These are phyloP conservation scores for Catocala sponsa DNA, from an alignment of 2,888 invertebrate species.

Conservation along the genomic window DNA sequence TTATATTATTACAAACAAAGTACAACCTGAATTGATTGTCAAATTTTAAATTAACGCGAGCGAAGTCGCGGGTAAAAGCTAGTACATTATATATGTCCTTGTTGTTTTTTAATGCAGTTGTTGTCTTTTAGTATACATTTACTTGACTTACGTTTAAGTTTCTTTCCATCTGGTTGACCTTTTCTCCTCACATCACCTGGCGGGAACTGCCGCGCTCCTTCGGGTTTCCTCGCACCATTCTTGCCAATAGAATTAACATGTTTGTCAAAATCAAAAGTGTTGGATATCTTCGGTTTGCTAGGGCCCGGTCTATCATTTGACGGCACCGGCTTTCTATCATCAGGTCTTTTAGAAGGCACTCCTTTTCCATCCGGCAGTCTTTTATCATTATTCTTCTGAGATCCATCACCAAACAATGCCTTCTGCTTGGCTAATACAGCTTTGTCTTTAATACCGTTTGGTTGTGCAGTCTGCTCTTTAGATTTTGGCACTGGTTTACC, in stretches of 20 bases:
- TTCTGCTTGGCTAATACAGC: slow-evolving; percentile 60
- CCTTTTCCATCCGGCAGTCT: slow-evolving; percentile 58
- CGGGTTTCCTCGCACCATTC: slow-evolving; percentile 49
- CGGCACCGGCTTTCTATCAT: slow-evolving; percentile 60
- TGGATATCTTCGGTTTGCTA: slow-evolving; percentile 67
- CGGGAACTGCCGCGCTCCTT: slow-evolving; percentile 82
- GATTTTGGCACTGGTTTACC: slow-evolving; percentile 71
- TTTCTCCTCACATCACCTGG: slow-evolving; percentile 80
- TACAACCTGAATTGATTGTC: too few species aligned
- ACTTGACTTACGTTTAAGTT: slow-evolving; percentile 72
- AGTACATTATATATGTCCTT: too few species aligned
- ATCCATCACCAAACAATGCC: slow-evolving; percentile 47
- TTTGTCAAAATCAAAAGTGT: slow-evolving; percentile 81
- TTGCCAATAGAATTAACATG: slow-evolving; percentile 74
- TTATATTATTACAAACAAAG: too few species aligned
- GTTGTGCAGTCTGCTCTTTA: slow-evolving; percentile 59
- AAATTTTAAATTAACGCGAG: too few species aligned
- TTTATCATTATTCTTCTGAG: slow-evolving; percentile 61
- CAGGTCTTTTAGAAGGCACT: slow-evolving; percentile 59
- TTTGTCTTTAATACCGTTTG: slow-evolving; percentile 64
- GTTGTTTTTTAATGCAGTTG: too few species aligned
- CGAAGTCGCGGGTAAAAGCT: too few species aligned
- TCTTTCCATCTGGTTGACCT: slow-evolving; percentile 65
- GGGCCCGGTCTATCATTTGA: slow-evolving; percentile 60
- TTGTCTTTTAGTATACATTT: too few species aligned